Conservation (phyloP, 2,888 invertebrate species). For the Metacarcinus magister region DNA sequence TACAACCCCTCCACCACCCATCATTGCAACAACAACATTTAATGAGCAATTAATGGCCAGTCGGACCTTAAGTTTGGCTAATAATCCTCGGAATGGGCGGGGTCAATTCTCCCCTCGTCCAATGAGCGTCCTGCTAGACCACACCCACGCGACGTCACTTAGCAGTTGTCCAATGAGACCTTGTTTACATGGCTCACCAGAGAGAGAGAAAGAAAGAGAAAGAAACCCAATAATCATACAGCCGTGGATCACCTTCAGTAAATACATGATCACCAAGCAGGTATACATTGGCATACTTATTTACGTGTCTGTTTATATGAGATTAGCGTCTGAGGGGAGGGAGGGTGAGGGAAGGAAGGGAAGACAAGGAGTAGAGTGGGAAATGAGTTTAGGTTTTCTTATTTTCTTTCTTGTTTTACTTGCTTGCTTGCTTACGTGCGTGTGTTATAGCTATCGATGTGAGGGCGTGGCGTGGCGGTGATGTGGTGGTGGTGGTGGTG, state of each 20-base stretch:
- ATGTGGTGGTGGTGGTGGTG: conserved; percentile 22
- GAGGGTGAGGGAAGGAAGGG: background rate
- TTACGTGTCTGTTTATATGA: background rate
- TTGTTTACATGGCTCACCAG: conserved; percentile 32
- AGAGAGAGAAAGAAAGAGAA: background rate
- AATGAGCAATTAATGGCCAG: conserved; percentile 57
- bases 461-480: conserved; percentile 43
- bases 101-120: conserved; percentile 28
- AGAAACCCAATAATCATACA: background rate
- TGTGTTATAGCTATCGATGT: conserved; percentile 7
- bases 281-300: background rate
- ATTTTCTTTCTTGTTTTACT: background rate
- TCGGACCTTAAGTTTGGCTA: conserved; percentile 48
- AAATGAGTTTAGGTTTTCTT: background rate
- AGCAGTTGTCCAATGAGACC: background rate
- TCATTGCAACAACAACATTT: background rate
- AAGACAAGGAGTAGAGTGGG: background rate
- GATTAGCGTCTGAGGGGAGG: background rate
- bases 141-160: conserved; percentile 55
- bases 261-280: background rate
- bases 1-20: background rate
- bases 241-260: conserved; percentile 45
- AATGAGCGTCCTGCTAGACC: conserved; percentile 4
- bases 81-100: conserved; percentile 38
- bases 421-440: background rate